These are phyloP conservation scores for Mythimna albipuncta DNA, from an alignment of 2,888 invertebrate genomes.

Conservation along the genomic window DNA sequence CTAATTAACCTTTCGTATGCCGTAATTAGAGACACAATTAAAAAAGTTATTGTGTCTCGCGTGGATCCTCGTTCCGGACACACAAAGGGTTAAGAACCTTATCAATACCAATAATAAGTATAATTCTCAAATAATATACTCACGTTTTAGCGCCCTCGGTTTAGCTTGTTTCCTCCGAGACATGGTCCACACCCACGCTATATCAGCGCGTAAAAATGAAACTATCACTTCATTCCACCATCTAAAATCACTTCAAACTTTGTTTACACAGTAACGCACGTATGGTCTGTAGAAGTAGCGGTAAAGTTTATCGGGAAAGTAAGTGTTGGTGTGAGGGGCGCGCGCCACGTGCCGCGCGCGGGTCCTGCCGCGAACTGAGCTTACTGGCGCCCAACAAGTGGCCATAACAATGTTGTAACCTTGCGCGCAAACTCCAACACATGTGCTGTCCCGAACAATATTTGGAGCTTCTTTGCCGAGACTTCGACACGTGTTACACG, in stretches of 20 bases:
- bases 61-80: too few species aligned
- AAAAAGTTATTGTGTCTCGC: too few species aligned
- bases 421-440: conserved; percentile 87
- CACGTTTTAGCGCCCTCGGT: conserved; percentile 93
- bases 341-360: conserved; percentile 79
- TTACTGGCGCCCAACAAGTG: conserved; percentile 90
- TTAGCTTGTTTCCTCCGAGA: conserved; percentile 94
- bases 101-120: neutral
- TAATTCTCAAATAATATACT: conserved; percentile 76
- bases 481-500: neutral
- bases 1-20: too few species aligned
- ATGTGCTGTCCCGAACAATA: conserved; percentile 61
- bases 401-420: conserved; percentile 85
- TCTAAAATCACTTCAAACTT: conserved; percentile 55
- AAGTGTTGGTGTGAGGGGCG: conserved; percentile 53
- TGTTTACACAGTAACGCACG: conserved; percentile 34
- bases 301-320: conserved; percentile 82
- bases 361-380: conserved; percentile 86
- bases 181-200: conserved; percentile 81
- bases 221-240: conserved; percentile 53
- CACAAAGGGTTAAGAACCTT: too few species aligned
- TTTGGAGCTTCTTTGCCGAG: conserved; percentile 61
- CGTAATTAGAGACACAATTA: too few species aligned
- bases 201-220: conserved; percentile 49
- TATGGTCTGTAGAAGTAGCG: conserved; percentile 40